These are phyloP conservation scores for Myotis davidii DNA, from an alignment of 2,113 vertebrate species.

Conservation along the genomic window DNA sequence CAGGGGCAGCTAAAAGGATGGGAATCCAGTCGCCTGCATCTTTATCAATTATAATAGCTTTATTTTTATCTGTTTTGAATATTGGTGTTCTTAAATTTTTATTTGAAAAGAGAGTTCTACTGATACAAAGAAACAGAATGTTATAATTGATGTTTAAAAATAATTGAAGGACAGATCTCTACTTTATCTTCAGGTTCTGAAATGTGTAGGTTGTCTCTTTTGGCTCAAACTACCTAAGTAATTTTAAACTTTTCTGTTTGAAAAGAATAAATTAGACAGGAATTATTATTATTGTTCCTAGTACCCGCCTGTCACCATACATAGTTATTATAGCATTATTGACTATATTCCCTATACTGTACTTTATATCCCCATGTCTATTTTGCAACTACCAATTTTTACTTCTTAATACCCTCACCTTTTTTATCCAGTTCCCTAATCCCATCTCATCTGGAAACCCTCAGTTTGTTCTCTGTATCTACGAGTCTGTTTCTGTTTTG, in stretches of 20 bases:
- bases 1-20: neutral
- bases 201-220: neutral
- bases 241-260: conserved; percentile 38
- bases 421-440: neutral
- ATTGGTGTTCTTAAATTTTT: neutral
- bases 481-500: neutral
- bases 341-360: neutral
- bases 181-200: neutral
- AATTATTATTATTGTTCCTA: neutral
- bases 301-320: neutral
- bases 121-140: neutral
- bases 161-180: neutral
- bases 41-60: neutral
- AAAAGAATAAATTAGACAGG: neutral
- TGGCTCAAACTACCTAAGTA: neutral
- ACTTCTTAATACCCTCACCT: neutral
- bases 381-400: neutral
- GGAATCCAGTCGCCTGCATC: neutral
- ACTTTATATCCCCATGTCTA: neutral
- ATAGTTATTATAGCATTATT: neutral
- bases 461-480: neutral
- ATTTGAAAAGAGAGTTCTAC: neutral
- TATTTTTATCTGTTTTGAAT: neutral
- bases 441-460: neutral
- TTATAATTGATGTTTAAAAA: neutral